Evolutionary conservation across 2,113 vertebrate genomes (phyloP), one percentile per base, ranked within the genome.

Genomic region (Eira barbara): DNA sequence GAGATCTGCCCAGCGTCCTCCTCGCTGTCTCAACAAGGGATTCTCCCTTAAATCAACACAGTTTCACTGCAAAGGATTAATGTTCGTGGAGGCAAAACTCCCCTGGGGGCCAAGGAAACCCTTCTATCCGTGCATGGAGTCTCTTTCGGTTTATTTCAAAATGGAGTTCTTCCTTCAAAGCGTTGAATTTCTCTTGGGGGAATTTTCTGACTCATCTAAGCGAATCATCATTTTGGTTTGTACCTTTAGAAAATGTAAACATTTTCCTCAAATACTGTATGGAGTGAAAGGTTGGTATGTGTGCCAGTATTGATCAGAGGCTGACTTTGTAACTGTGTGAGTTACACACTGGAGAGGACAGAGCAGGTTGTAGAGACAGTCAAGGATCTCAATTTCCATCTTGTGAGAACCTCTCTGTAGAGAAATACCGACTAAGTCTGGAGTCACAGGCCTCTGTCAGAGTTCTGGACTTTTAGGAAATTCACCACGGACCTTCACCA

Each of bases 121-220:
- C 59, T 96, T 92, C 36, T 95, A 52, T 96, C 82, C 93, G 61
- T 91, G 55, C 42, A 17, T 61, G 73, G 90, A 97, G 18, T 91
- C n/a, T 85, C 15, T 27, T 95, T 83, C 69, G 78, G 88, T 71
- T 93, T 59, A 93, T 97, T 97, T 88, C 91, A 78, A 87, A 49
- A 34, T 74, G 12, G 47, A 89, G 36, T 91, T 96, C 31, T 88
- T 86, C 73, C 97, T 92, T 92, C 89, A 82, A 85, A 74, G 55
- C 23, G 80, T 49, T 78, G 14, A 65, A n/a, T 67, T 94, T 94
- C 73, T 89, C 27, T 96, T 65, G 25, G 55, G 29, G 67, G 47
- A 76, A 49, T 95, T 59, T 81, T 96, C 47, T 94, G 86, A 80
- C 20, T 74, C 42, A 84, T 85, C 13, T 73, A 79, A 79, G 42